Conservation (phyloP, 2,113 vertebrate genomes). For the Rhinolophus ferrumequinum region DNA sequence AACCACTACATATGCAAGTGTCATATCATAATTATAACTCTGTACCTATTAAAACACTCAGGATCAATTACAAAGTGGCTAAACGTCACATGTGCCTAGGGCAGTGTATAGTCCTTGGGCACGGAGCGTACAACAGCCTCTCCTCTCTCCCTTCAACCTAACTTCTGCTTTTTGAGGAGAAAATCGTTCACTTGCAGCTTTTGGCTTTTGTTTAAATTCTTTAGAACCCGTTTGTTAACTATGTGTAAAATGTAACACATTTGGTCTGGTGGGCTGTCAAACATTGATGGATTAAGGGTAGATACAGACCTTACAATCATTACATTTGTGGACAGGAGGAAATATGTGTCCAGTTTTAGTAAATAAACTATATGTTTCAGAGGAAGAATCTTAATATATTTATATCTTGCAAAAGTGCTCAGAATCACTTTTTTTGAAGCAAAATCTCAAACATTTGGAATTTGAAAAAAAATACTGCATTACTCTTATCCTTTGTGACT, state of each 20-base stretch:
- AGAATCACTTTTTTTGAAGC: neutral
- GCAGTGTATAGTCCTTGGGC: no score
- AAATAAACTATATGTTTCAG: neutral
- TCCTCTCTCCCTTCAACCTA: neutral
- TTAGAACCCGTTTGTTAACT: slow-evolving; percentile 5
- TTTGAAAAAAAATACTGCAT: neutral
- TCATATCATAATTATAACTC: neutral
- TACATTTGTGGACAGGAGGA: neutral
- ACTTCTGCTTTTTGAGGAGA: neutral
- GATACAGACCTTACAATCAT: neutral
- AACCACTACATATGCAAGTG: neutral
- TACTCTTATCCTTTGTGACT: neutral
- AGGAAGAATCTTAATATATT: neutral
- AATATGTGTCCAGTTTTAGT: neutral
- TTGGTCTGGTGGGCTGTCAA: neutral
- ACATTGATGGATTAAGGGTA: neutral
- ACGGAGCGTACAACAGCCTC: neutral
- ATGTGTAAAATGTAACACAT: neutral
- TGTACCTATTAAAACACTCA: neutral
- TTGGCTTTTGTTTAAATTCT: neutral
- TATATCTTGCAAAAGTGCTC: neutral
- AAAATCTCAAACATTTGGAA: slow-evolving; percentile 32
- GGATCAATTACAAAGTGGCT: neutral
- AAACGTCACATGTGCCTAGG: neutral
- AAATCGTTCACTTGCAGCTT: neutral